Evolutionary conservation across 2,113 vertebrate genomes (phyloP).

Genomic region (Pteropus alecto): DNA sequence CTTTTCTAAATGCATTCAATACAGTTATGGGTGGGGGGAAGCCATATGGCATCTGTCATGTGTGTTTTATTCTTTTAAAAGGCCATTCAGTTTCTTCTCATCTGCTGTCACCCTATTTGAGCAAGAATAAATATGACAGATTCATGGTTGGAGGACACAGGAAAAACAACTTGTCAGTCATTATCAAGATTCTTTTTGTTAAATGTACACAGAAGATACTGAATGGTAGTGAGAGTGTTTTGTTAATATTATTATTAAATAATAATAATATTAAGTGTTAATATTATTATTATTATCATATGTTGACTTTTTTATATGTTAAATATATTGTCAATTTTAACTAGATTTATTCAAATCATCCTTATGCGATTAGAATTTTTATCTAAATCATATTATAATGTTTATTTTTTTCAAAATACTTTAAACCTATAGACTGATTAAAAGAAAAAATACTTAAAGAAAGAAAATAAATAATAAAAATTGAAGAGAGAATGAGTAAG

Average conservation of each 20-base stretch:
- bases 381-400: neutral
- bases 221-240: neutral
- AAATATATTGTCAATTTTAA: neutral
- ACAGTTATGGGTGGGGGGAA: neutral
- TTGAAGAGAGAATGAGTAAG: neutral
- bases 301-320: neutral
- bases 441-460: neutral
- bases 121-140: neutral
- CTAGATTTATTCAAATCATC: neutral
- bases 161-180: conserved; percentile 51
- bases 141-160: neutral
- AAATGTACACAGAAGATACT: neutral
- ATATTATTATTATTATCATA: neutral
- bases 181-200: neutral
- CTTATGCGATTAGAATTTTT: neutral
- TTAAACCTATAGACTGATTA: neutral
- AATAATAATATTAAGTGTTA: neutral
- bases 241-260: neutral
- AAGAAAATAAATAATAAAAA: neutral
- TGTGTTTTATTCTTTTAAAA: conserved; percentile 43
- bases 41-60: conserved; percentile 21
- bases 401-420: neutral
- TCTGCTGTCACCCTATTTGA: conserved; percentile 45
- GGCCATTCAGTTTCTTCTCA: conserved; percentile 12
- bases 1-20: neutral